Conservation (phyloP, 2,888 invertebrate species). For the Sympetrum striolatum region DNA sequence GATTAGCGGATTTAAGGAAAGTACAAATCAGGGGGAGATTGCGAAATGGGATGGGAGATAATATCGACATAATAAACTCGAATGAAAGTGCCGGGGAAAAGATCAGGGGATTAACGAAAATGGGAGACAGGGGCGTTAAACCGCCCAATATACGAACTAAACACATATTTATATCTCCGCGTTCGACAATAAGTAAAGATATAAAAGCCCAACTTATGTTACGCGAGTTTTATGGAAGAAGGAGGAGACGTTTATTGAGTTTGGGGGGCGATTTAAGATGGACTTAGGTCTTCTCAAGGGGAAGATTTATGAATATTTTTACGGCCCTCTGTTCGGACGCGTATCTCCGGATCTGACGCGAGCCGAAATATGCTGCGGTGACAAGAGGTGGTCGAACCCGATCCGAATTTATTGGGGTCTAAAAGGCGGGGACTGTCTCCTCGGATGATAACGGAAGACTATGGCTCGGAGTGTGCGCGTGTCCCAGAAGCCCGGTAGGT, state of each 20-base stretch:
- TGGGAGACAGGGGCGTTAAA: too few relatives aligned
- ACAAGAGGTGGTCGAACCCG: not conserved
- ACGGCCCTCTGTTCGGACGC: not conserved
- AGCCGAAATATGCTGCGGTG: not conserved
- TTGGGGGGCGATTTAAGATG: too few relatives aligned
- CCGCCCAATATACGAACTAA: too few relatives aligned
- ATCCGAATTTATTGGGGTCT: not conserved
- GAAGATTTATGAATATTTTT: too few relatives aligned
- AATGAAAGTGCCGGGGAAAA: too few relatives aligned
- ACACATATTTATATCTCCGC: too few relatives aligned
- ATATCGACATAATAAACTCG: not conserved
- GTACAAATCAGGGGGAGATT: not conserved
- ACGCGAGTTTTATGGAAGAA: too few relatives aligned
- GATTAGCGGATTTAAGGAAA: not conserved
- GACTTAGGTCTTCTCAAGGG: too few relatives aligned
- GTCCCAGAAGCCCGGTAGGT: not conserved
- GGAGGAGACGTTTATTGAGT: too few relatives aligned
- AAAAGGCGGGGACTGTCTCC: not conserved
- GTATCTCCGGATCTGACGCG: not conserved
- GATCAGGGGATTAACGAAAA: too few relatives aligned
- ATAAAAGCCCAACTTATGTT: too few relatives aligned
- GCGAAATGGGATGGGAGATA: not conserved
- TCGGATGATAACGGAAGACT: not conserved
- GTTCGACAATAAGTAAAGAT: too few relatives aligned
- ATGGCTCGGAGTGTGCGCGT: not conserved